Base-by-base conservation (phyloP, 2,113 vertebrate genomes). In the Probosciger aterrimus region DNA sequence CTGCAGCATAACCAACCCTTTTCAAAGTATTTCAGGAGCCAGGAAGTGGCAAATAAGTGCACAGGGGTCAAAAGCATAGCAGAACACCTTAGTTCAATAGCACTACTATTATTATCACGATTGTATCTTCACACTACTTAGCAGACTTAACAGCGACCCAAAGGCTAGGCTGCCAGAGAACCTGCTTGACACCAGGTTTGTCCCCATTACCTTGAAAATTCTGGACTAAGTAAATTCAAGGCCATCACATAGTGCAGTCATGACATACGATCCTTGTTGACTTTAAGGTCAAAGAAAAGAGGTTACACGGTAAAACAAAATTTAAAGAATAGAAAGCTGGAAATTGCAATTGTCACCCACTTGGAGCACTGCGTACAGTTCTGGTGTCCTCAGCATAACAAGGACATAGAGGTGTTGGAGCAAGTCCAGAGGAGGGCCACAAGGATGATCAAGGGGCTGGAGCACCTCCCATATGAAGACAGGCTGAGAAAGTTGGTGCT, bases 1-100 rank as follows among this genome's bases (percentile, higher is more conserved):
- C 62, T 94, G 92, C 88, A 96, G 94, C 60, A 92, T 41, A 84
- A 50, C 49, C 37, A 95, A 53, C 10, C 18, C 31, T 52, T 94
- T 47, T 64, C 81, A 90, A 76, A 74, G 49, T 39, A 31, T 84
- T 92, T 82, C 53, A 85, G 91, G 37, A 91, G 30, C 20, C 77
- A 93, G 57, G 50, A 89, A 12, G 7, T 73, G 37, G 47, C 86
- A 89, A 55, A 23, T 74, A 64, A 88, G 53, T 37, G 35, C 69
- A 14, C 67, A 76, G 27, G 18, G 60, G 67, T 95, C 62, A 64
- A 68, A 86, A 92, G 68, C 31, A 23, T 55, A 68, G 44, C 80
- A 74, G 63, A 88, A 82, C 33, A 88, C 27, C 74, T 92, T 39
- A 63, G 47, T 90, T 79, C 59, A 90, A 49, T 18, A 88, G 31